Conservation (phyloP, 2,797 vertebrate species). For the Hephaestus fuliginosus region DNA sequence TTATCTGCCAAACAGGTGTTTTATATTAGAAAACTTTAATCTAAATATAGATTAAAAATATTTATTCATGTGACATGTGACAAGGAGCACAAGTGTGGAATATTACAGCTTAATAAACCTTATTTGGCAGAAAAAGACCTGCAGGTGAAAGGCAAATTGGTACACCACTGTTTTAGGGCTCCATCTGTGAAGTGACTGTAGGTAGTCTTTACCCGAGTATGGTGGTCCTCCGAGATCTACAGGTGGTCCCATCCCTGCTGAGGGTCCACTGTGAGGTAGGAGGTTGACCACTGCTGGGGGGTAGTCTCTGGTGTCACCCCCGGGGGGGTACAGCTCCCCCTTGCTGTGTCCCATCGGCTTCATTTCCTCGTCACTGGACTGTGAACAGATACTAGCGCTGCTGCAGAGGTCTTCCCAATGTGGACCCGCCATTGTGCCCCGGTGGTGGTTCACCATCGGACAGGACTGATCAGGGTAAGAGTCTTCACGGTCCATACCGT, state of each 20-base stretch:
- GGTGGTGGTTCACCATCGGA: constrained; percentile 85
- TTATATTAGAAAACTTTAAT: background rate
- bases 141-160: background rate
- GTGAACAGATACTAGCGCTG: constrained; percentile 88
- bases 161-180: background rate
- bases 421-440: constrained; percentile 63
- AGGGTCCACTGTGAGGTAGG: constrained; percentile 74
- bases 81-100: background rate
- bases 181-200: background rate
- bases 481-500: constrained; percentile 87
- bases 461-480: constrained; percentile 86
- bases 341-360: constrained; percentile 78
- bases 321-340: constrained; percentile 63
- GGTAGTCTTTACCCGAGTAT: constrained; percentile 81
- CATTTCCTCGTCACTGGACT: constrained; percentile 88
- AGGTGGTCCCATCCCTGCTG: constrained; percentile 69
- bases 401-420: constrained; percentile 88
- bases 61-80: background rate
- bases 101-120: background rate
- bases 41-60: background rate
- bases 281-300: constrained; percentile 84
- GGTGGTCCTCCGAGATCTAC: constrained; percentile 80
- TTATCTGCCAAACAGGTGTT: background rate
- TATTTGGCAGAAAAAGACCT: background rate
- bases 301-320: constrained; percentile 82